Evolutionary conservation across 2,888 invertebrate genomes (phyloP).

Genomic region (Callyntrura sp.): DNA sequence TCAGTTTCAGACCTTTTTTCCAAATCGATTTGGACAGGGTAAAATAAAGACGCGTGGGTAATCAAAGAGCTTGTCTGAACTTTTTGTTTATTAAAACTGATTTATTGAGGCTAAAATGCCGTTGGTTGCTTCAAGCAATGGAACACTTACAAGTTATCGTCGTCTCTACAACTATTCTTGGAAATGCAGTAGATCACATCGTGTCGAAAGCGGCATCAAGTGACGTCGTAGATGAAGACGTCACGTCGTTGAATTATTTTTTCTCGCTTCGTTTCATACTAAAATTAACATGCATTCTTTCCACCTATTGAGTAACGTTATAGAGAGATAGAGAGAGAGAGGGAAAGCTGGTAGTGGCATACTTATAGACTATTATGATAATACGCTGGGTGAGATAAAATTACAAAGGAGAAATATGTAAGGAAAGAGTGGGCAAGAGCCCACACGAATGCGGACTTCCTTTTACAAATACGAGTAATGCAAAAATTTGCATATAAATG

Average conservation of each 20-base stretch:
- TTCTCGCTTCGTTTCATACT: not conserved
- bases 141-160: constrained; percentile 3
- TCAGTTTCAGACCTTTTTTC: too few species aligned
- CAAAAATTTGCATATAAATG: constrained; percentile 54
- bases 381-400: not conserved
- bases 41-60: not conserved
- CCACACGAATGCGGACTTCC: not conserved
- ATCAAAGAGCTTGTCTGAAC: not conserved
- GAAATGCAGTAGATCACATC: not conserved
- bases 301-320: constrained; percentile 15
- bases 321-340: too few species aligned
- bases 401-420: not conserved
- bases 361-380: constrained; percentile 8
- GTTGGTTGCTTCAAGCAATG: not conserved
- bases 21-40: too few species aligned
- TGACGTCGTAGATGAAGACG: not conserved
- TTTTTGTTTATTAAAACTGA: not conserved
- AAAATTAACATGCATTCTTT: not conserved
- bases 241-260: not conserved
- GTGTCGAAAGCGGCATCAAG: not conserved
- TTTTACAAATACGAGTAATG: not conserved
- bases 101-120: not conserved
- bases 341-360: not conserved
- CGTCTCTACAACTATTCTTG: not conserved
- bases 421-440: not conserved